Evolutionary conservation across 1,140 invertebrate species (phyloP), one percentile per base, ranked within the genome.

Genomic region (Vanessa atalanta): DNA sequence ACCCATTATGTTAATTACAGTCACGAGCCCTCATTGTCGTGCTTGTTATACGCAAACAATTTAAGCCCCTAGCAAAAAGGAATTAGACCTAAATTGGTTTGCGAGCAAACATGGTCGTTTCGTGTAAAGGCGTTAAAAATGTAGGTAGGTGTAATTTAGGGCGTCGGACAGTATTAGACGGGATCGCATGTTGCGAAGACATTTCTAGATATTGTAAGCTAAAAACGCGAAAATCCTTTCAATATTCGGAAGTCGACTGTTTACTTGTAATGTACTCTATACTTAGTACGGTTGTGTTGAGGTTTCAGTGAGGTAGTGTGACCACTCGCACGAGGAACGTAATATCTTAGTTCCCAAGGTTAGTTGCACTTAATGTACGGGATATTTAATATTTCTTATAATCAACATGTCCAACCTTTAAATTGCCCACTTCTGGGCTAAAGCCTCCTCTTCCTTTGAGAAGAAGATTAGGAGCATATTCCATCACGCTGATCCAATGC

Each of bases 1-100:
- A 76, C 72, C 83, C 84, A 85, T 88, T 88, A 88, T 88, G 86
- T 81, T 86, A 88, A 88, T 88, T 85, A 83, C 73, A 71, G 80
- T 79, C 76, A 77, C 74, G 75, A 70, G 75, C 74, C 72, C 70
- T 72, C 70, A 75, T 78, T 76, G 73, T 79, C 60, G 65, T 70
- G 65, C 66, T 71, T 65, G 71, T 51, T 55, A 47, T 65, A 26
- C 16, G 55, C 67, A 72, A 72, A 64, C 75, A 73, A 80, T 75
- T 75, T 73, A 77, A 50, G 65, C 72, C 51, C 76, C 53, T 77
- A 76, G 70, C 53, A 51, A 65, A 69, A 68, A 20, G 70, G 66
- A 65, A 78, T 75, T 78, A 72, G 72, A 67, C 51, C 68, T 37
- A 75, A 78, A 73, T 71, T 75, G 64, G 68, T 70, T 70, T 73